These are phyloP conservation scores for Adoxophyes honmai DNA, from an alignment of 1,140 invertebrate species.

Conservation along the genomic window DNA sequence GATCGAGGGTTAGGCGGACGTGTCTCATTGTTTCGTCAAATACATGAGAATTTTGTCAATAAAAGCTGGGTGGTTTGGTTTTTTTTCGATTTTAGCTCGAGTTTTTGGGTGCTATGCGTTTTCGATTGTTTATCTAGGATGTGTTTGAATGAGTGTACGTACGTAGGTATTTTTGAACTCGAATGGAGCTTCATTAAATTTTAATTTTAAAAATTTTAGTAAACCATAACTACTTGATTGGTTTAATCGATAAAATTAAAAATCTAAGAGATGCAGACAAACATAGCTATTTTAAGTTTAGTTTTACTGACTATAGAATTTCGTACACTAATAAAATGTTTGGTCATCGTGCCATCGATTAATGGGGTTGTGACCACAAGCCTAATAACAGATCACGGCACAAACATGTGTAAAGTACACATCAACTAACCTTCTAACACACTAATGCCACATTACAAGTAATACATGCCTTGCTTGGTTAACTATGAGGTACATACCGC, in stretches of 20 bases:
- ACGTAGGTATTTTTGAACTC: not conserved
- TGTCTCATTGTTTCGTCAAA: conserved; percentile 72
- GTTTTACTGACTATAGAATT: too few relatives aligned
- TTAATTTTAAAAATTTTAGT: too few relatives aligned
- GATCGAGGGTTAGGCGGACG: conserved; percentile 59
- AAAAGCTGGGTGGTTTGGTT: conserved; percentile 56
- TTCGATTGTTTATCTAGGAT: conserved; percentile 22
- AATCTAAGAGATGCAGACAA: too few relatives aligned
- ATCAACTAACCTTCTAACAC: conserved; percentile 13
- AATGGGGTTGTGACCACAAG: not conserved
- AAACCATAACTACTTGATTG: too few relatives aligned
- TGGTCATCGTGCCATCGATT: conserved; percentile 4
- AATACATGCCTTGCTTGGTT: conserved; percentile 4
- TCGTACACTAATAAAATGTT: not conserved
- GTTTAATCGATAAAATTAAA: too few relatives aligned
- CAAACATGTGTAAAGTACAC: conserved; percentile 10
- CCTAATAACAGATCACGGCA: conserved; percentile 10
- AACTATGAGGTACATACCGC: conserved; percentile 2
- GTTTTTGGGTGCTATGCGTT: conserved; percentile 16
- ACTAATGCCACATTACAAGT: conserved; percentile 7
- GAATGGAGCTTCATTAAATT: not conserved
- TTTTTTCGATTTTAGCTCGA: conserved; percentile 32
- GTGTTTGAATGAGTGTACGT: conserved; percentile 9
- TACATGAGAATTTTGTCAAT: conserved; percentile 69
- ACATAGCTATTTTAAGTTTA: too few relatives aligned